phyloP scores from a whole-genome alignment of 1,140 invertebrate genomes.

The Cataglyphis hispanica region DNA sequence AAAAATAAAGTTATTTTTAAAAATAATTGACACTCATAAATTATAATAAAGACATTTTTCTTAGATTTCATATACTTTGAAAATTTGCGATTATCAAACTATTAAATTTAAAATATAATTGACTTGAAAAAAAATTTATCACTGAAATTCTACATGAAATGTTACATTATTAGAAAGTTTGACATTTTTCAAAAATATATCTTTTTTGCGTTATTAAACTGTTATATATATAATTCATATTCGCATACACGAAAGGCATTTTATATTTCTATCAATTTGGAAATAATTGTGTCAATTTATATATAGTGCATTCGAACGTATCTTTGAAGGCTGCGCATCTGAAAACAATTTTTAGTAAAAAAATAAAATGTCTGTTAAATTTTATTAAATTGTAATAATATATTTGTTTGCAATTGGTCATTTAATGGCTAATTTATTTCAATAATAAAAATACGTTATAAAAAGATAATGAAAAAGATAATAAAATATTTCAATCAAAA shows the following conservation, averaged over 20 bases:
- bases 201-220: background rate
- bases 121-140: background rate
- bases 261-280: background rate
- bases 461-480: background rate
- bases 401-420: background rate
- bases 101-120: background rate
- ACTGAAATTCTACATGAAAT: background rate
- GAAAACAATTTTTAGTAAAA: background rate
- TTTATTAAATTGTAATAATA: background rate
- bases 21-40: background rate
- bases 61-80: background rate
- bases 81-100: background rate
- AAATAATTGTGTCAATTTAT: background rate
- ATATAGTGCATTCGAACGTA: too few relatives aligned
- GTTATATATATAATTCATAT: too few relatives aligned
- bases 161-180: background rate
- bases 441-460: background rate
- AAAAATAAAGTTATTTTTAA: background rate
- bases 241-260: too few relatives aligned
- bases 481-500: slow-evolving; percentile 5
- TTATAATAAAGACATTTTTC: background rate
- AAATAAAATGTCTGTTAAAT: background rate
- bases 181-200: background rate
- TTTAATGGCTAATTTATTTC: slow-evolving; percentile 23
- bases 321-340: too few relatives aligned